Evolutionary conservation across 2,113 vertebrate genomes (phyloP), one percentile per base, ranked within the genome.

Genomic region (Mobula birostris): DNA sequence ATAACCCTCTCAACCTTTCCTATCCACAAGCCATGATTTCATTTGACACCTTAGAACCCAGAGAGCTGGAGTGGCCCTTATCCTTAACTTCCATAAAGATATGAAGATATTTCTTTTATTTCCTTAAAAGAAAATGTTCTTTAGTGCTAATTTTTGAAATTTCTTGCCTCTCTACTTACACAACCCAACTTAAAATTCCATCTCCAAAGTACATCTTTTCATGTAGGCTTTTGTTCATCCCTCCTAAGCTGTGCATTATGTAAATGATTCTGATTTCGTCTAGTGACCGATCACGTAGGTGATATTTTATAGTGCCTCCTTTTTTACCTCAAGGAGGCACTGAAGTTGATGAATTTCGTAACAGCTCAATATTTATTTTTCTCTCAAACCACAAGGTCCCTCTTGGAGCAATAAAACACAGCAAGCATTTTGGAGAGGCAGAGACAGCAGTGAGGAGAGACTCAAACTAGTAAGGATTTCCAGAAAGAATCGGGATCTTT

Each of bases 361-460:
- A 63, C 72, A 21, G 68, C 68, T 92, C 32, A 24, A 68, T 72
- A 6, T 70, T 70, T 70, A n/a, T 72, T 12, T 68, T 93, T 48
- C 12, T 93, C 74, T 5, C 91, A 72, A 74, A 93, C 74, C 40
- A 29, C 66, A 94, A 99, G 98, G 98, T 78, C 98, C 98, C 0
- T 94, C 94, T 1, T 99, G 98, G 98, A 95, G 95, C 2, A 98
- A 99, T 96, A 99, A 99, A 96, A 98, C 96, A 0, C 96, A 97
- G 76, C 96, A 80, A 95, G 98, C 97, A 4, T 98, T 99, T 94
- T 99, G 99, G 96, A 97, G 98, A 94, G 99, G 98, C 8, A 96
- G 98, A 95, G 98, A 99, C 95, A 99, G 98, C 95, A 96, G 98
- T 2, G 98, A 99, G 92, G 98, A 99, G 95, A 97, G 98, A 77